Base-by-base conservation (phyloP, 2,797 vertebrate species). In the Myoxocephalus aenaeus region DNA sequence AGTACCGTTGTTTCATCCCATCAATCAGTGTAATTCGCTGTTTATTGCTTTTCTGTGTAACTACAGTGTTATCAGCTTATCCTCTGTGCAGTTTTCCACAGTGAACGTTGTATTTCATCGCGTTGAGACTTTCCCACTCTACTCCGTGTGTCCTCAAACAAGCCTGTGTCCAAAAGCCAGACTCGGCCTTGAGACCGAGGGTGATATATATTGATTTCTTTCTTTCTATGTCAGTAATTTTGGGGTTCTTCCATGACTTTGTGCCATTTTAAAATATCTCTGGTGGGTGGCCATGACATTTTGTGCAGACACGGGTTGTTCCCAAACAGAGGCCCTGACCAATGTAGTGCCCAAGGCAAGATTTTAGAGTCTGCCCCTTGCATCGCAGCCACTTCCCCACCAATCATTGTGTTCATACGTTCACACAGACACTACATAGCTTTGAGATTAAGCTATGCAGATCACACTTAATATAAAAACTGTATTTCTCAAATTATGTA, bases 41-140 rank as follows among this genome's bases (percentile, higher is more conserved):
- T 87, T 92, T 91, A 92, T 93, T 92, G 89, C 81, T 89, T 91
- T 87, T 88, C 89, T 81, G 65, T 88, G 87, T 90, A 84, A 91
- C 90, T 78, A 68, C 83, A 62, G 74, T 27, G 61, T 87, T 86
- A 91, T 91, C 77, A 78, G 83, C 90, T 91, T 89, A 91, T 85
- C 73, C 68, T 67, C 44, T 7, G 63, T 66, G 79, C 71, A 72
- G 73, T 89, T 88, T 87, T 82, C 86, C 81, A 81, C 36, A 11
- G 65, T 42, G 70, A 83, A 74, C 65, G 80, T 67, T 85, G 65
- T 75, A 73, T 74, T 83, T 32, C 57, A 70, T 79, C 85, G 75
- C 64, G 32, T 71, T 85, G 65, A 65, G 72, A 75, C 59, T 75
- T 84, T n/a, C 27, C 61, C 25, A 27, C 63, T 68, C 44, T 62